A percentile compares a stretch with the other conserved stretches of the same genome.
These are phyloP conservation scores for Agapornis roseicollis DNA, from an alignment of 2,113 vertebrate genomes.

Conservation along the genomic window DNA sequence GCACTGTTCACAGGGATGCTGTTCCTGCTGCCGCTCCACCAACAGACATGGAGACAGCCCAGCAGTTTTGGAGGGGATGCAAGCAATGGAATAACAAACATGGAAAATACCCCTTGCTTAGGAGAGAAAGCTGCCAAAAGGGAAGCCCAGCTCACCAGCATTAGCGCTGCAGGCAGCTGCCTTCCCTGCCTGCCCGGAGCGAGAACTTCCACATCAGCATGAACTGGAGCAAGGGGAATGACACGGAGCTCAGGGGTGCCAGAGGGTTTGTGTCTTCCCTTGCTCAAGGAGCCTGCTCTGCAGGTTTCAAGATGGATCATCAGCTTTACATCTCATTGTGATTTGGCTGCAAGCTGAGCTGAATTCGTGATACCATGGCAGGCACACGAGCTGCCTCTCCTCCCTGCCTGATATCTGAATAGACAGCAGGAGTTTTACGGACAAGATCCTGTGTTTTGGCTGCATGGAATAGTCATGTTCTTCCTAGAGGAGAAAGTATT, in stretches of 20 bases:
- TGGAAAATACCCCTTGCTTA: background rate
- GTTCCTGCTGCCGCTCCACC: background rate
- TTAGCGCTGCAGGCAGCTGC: background rate
- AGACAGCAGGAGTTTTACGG: background rate
- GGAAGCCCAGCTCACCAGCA: background rate
- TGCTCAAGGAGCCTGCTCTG: background rate
- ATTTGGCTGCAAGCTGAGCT: slow-evolving; percentile 4
- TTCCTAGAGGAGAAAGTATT: slow-evolving; percentile 18
- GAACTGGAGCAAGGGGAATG: fast-evolving
- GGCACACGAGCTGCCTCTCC: background rate
- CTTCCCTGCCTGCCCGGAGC: background rate
- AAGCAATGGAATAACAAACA: background rate
- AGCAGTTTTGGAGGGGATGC: background rate
- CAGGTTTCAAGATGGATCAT: background rate
- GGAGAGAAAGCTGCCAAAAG: background rate
- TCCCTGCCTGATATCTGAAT: background rate
- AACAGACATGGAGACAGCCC: background rate
- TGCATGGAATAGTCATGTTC: background rate
- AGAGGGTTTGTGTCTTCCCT: background rate
- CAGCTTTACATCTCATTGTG: background rate
- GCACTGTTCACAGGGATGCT: fast-evolving
- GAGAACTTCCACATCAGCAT: background rate
- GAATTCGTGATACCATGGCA: background rate
- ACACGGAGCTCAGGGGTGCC: background rate
- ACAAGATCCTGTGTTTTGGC: background rate